Evolutionary conservation across 1,140 invertebrate species (phyloP), one percentile per base, ranked within the genome.

Genomic region (Harlomillsia oculata): DNA sequence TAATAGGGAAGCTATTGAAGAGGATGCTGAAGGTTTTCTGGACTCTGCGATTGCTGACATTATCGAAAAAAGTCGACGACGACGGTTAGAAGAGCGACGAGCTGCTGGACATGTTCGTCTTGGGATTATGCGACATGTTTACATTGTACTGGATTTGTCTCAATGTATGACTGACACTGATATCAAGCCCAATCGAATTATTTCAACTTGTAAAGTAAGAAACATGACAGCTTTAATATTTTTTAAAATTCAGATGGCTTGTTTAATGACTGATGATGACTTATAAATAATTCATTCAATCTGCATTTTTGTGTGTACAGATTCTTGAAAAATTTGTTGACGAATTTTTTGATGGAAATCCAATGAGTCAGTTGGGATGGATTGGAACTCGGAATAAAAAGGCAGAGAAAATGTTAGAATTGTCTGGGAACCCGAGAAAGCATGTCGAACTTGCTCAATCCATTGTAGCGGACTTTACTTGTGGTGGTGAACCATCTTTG

Each of bases 341-440:
- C 64, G 92, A 97, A 73, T 98, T 89, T 70, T 96, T 98, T 73
- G 93, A 98, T 73, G 90, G 97, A 74, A 99, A 98, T 76, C 96
- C 96, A 34, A 92, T 99, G 45, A 94, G 91, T 72, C 96, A 99
- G 73, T 73, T 99, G 39, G 95, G 94, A 20, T 76, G 98, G 43
- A 87, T 99, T 64, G 73, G 83, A 13, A 89, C 93, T 53, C 84
- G 85, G 66, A 95, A 96, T 67, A 97, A 97, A 74, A 77, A 91
- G 67, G 89, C 92, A 16, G 93, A 98, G 69, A 92, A 87, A 75
- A 70, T 95, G 5, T 84, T 85, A 53, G 89, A 95, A 61, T 75
- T 97, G 29, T 84, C 87, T 63, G 92, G 92, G 67, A 91, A 89
- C 70, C 74, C 82, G 13, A 80, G 82, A 45, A 86, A 88, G 67